Base-by-base conservation (phyloP, 2,797 vertebrate species). In the Malacoctenus gilli region DNA sequence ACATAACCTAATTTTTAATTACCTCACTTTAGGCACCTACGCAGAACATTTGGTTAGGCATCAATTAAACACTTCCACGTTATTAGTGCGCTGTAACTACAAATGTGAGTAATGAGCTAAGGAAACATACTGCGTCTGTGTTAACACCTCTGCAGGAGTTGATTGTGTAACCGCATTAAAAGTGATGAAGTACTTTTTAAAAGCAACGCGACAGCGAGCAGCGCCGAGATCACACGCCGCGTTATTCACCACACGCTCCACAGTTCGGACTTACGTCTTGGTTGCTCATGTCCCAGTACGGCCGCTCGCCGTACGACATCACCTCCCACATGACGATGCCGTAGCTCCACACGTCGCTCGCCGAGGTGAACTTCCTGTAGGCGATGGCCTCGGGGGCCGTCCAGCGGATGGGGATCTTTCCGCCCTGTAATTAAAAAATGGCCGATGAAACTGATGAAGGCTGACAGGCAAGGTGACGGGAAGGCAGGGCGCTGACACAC, bases 211-310 rank as follows among this genome's bases (percentile, higher is more conserved):
- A 70, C 70, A 55, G 37, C 3, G 18, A 38, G 57, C 65, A 59
- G 52, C 49, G 13, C 34, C 41, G 36, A 59, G 54, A 43, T 43
- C 46, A 22, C 32, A 25, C 23, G 13, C 28, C 59, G 34, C 34
- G 40, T 62, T 49, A 44, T 56, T 66, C 31, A 59, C 54, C 44
- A 60, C 14, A 20, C 0, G 32, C 46, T 38, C 36, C 22, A 28
- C 25, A 9, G 25, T 32, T 2, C 19, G 23, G 19, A 92, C 97
- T 96, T 85, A 99, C 97, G 5, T 99, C 96, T 85, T 99, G 97
- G 79, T 98, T 98, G 57, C 95, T 97, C 96, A 98, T 98, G 67
- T 98, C 95, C 96, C 96, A 98, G 38, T 98, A 98, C n/a, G 96
- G 96, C 5, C 95, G 90, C 72, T 98, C 96, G 50, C 96, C 95